These are phyloP conservation scores for Labeo rohita DNA, from an alignment of 2,113 vertebrate species.

Conservation along the genomic window DNA sequence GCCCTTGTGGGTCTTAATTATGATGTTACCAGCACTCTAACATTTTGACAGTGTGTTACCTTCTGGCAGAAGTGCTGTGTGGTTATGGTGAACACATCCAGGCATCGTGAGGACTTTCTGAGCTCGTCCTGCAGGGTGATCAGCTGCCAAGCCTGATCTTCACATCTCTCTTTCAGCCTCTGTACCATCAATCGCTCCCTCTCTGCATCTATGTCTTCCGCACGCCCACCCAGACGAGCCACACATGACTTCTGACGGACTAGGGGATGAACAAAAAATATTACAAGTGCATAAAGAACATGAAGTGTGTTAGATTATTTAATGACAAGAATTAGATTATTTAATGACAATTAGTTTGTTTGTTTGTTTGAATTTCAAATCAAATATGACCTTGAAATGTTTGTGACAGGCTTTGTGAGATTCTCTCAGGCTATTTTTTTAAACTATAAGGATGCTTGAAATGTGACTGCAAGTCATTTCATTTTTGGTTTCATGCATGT, in stretches of 20 bases:
- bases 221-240: slow-evolving; percentile 73
- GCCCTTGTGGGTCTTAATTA: not conserved
- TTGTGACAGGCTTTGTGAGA: too few relatives aligned
- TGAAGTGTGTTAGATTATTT: not conserved
- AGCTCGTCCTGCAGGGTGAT: slow-evolving; percentile 78
- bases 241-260: slow-evolving; percentile 77
- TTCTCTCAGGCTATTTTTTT: too few relatives aligned
- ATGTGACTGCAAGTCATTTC: not conserved
- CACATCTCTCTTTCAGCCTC: slow-evolving; percentile 83
- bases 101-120: slow-evolving; percentile 77
- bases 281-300: not conserved
- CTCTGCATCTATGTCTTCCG: slow-evolving; percentile 69
- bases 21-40: not conserved
- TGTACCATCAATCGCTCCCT: slow-evolving; percentile 82
- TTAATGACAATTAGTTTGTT: not conserved
- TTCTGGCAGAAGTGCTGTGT: slow-evolving; percentile 89
- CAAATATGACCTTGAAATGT: too few relatives aligned
- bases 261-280: slow-evolving; percentile 53
- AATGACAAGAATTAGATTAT: not conserved
- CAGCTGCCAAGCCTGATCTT: slow-evolving; percentile 83
- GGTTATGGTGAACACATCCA: slow-evolving; percentile 86
- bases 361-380: not conserved
- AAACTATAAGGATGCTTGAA: not conserved
- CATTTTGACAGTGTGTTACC: slow-evolving; percentile 71
- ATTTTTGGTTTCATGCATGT: not conserved